These are phyloP conservation scores for Lumbricus terrestris DNA, from an alignment of 2,888 invertebrate genomes.

Conservation along the genomic window DNA sequence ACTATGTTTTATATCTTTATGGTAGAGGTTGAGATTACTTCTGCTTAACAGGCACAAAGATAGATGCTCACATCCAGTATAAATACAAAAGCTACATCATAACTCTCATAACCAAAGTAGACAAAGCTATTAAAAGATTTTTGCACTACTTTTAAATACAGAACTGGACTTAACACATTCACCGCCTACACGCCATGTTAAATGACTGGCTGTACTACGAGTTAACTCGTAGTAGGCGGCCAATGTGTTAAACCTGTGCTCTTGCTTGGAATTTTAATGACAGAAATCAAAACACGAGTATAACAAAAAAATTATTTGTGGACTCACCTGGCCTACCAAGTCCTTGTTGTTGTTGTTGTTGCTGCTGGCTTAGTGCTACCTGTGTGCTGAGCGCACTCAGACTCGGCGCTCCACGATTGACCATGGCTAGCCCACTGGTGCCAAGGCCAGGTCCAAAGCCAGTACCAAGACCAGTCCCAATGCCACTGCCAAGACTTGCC, in stretches of 20 bases:
- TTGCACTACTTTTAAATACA: background rate
- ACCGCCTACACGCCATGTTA: no score
- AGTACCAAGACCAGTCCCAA: conserved; percentile 26
- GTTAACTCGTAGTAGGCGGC: no score
- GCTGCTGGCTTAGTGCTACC: conserved; percentile 31
- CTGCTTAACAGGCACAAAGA: background rate
- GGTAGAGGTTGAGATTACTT: no score
- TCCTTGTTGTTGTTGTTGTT: conserved; percentile 10
- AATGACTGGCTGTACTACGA: no score
- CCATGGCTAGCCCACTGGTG: conserved; percentile 16
- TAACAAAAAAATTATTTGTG: background rate
- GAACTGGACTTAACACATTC: no score
- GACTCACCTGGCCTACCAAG: background rate
- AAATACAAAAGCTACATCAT: background rate
- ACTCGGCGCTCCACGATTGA: conserved; percentile 42
- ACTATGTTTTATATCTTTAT: no score
- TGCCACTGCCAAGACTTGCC: conserved; percentile 12
- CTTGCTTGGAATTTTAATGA: background rate
- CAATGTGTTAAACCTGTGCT: no score
- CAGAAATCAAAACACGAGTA: background rate
- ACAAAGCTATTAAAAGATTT: background rate
- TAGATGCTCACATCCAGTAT: background rate
- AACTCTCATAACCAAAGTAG: background rate
- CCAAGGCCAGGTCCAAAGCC: conserved; percentile 18
- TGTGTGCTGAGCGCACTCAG: conserved; percentile 45